Conservation (phyloP, 2,113 vertebrate species). For the Madoqua kirkii region DNA sequence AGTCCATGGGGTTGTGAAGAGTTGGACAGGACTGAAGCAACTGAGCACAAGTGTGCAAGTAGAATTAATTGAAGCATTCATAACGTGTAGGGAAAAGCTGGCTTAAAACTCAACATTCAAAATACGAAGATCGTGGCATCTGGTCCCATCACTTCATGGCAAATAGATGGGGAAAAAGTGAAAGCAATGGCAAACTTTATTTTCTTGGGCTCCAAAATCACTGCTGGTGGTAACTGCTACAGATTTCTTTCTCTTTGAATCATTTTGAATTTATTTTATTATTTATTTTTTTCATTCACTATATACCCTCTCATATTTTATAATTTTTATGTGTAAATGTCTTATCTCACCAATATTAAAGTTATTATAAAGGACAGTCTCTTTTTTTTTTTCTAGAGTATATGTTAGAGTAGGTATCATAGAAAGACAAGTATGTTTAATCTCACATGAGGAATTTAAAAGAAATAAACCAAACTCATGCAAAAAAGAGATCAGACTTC, state of each 20-base stretch:
- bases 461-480: background rate
- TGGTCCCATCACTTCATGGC: background rate
- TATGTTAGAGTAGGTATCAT: background rate
- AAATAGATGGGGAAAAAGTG: background rate
- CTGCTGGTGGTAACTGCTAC: background rate
- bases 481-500: background rate
- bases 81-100: background rate
- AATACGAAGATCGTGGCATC: background rate
- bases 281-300: background rate
- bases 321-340: background rate
- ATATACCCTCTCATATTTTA: background rate
- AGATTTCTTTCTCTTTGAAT: background rate
- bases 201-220: background rate
- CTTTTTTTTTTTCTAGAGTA: background rate
- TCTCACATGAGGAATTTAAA: background rate
- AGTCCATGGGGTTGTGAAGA: background rate
- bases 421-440: background rate
- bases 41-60: background rate
- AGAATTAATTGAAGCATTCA: background rate
- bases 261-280: background rate
- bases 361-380: background rate
- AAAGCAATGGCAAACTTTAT: background rate
- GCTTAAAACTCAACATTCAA: background rate
- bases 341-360: background rate
- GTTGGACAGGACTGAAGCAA: background rate